phyloP scores from a whole-genome alignment of 2,113 vertebrate genomes.

The Pleuronectes platessa region DNA sequence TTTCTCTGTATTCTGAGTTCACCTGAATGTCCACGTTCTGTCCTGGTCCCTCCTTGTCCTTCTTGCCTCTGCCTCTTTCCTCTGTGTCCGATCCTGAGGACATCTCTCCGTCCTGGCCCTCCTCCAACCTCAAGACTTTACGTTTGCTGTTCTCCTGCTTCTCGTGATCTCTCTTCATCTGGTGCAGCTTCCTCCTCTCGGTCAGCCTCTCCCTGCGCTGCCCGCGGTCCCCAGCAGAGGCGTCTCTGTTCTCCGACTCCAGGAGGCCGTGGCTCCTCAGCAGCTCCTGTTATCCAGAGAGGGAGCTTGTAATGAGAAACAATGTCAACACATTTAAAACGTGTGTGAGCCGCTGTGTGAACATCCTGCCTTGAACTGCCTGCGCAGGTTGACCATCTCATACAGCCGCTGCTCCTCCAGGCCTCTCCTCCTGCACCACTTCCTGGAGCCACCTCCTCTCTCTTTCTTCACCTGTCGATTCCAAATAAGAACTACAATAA shows the following conservation, averaged over 20 bases:
- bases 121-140: slow-evolving; percentile 86
- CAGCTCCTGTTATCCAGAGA: slow-evolving; percentile 80
- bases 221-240: slow-evolving; percentile 56
- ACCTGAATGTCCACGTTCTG: slow-evolving; percentile 90
- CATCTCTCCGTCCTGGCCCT: slow-evolving; percentile 66
- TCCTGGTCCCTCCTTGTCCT: slow-evolving; percentile 53
- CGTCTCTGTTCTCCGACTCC: slow-evolving; percentile 4
- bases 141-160: slow-evolving; percentile 74
- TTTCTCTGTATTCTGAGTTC: background rate
- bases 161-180: slow-evolving; percentile 85
- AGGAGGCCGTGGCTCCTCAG: slow-evolving; percentile 86
- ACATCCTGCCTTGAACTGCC: slow-evolving; percentile 88
- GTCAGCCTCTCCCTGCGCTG: slow-evolving; percentile 81
- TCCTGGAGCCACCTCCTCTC: slow-evolving; percentile 80
- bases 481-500: background rate
- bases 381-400: slow-evolving; percentile 90
- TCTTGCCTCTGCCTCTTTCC: slow-evolving; percentile 34
- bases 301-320: background rate
- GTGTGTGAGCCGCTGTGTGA: background rate
- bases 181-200: slow-evolving; percentile 84
- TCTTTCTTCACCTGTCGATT: slow-evolving; percentile 87
- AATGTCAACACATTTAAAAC: background rate
- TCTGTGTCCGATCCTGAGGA: slow-evolving; percentile 79
- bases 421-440: slow-evolving; percentile 90
- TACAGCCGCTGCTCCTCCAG: slow-evolving; percentile 94